Base-by-base conservation (phyloP, 2,888 invertebrate genomes). In the Nycteola revayana region DNA sequence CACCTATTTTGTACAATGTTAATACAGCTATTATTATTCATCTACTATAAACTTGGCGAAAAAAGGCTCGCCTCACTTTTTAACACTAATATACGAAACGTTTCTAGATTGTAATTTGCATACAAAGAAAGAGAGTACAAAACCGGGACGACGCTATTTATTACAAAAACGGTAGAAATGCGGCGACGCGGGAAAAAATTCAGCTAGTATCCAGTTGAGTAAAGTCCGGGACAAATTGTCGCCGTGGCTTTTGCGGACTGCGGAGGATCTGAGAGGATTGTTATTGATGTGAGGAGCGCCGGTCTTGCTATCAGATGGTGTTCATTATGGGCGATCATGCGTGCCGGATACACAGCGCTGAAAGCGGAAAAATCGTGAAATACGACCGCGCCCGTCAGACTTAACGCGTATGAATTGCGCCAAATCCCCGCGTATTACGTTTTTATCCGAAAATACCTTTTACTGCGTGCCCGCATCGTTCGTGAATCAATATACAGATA, bases 271-370 rank as follows among this genome's bases (percentile, higher is more conserved):
- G 63, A 40, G 62, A 60, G 73, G 72, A 80, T 80, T 82, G 81
- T 81, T 83, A 85, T 83, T 79, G 77, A 83, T 82, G 81, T 58
- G 65, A 50, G 56, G 60, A 60, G 53, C 63, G 60, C 29, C 48
- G 43, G 52, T 54, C 55, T 56, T 28, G 58, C 68, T 66, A 70
- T 74, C 69, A 60, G 70, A 77, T 79, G 75, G 74, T 73, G 77
- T 80, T 79, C 72, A 77, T 81, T 75, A 78, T 56, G 70, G 64
- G 62, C 70, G 75, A 77, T 77, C 83, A 78, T 75, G 81, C 80
- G 76, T 79, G 69, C 56, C 53, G 71, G 69, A 61, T 69, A 60
- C 55, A 66, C 60, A 67, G 63, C 58, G 60, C 57, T 48, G 52
- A 56, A 60, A 61, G 60, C 61, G 67, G 68, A 71, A 71, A 75